These are phyloP conservation scores for Peromyscus eremicus DNA, from an alignment of 2,797 vertebrate species.

Conservation along the genomic window DNA sequence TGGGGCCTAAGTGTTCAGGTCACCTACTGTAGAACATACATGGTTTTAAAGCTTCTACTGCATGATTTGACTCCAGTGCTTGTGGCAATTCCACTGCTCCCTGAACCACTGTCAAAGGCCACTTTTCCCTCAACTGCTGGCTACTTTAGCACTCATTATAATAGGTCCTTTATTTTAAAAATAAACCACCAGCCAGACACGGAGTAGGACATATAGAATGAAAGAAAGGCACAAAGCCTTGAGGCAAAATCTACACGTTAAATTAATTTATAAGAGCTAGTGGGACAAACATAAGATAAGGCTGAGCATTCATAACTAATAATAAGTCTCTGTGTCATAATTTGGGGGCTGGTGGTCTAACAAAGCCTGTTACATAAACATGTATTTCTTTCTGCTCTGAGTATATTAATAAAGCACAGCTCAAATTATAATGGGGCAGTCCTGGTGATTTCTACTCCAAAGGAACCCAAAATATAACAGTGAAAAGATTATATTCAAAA, in stretches of 20 bases:
- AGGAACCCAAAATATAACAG: neutral
- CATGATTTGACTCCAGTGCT: conserved; percentile 44
- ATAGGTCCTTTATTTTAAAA: conserved; percentile 34
- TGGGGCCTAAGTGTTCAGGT: conserved; percentile 73
- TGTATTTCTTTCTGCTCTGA: conserved; percentile 72
- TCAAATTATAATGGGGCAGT: neutral
- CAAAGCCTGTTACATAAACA: neutral
- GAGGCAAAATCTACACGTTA: neutral
- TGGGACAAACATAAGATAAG: neutral
- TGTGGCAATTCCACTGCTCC: conserved; percentile 78
- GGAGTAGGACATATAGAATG: neutral
- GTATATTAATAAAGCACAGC: conserved; percentile 5
- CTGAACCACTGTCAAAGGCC: conserved; percentile 55
- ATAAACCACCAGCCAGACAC: neutral
- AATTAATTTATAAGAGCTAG: neutral
- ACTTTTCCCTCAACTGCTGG: conserved; percentile 71
- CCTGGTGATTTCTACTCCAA: neutral
- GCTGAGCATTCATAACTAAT: neutral
- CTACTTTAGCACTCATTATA: conserved; percentile 72
- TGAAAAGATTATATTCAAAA: conserved; percentile 13
- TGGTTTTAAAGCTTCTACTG: conserved; percentile 55
- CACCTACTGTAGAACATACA: conserved; percentile 8
- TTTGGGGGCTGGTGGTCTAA: neutral
- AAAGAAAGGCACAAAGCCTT: neutral
- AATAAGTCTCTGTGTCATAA: neutral